Evolutionary conservation across 1,140 invertebrate species (phyloP), one percentile per base, ranked within the genome.

Genomic region (Drosophila ironensis): DNA sequence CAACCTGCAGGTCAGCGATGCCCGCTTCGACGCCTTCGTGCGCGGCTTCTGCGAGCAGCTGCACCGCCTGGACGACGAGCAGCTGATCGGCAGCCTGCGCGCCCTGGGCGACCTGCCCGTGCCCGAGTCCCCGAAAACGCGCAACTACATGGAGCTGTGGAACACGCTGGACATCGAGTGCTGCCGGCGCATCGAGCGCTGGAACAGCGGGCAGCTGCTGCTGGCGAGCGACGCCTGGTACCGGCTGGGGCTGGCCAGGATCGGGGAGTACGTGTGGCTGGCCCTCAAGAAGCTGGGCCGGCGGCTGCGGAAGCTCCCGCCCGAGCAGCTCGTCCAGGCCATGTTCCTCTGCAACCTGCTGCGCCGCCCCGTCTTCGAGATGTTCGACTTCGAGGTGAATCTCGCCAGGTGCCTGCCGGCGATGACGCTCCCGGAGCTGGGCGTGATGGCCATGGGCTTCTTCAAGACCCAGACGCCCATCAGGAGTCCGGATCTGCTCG

Each of bases 401-500:
- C 50, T 93, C 1, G 75, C 90, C 14, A 67, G 90, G 6, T 81
- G 86, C 48, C 46, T 92, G 3, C 45, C 91, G 7, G 68, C 91
- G 3, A 90, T 93, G 68, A 89, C 73, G 1, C 50, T 91, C 0
- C 88, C 92, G 47, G 93, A 94, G 80, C 27, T 94, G 14, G 92
- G 90, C 8, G 89, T 94, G 5, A 78, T 93, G 46, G 89, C 91
- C 9, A 91, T 94, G 88, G 92, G 92, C 0, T 94, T 93, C 72
- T 93, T 93, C 53, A 93, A 94, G 88, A 92, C 91, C 1, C 88
- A 93, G 60, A 92, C 88, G 0, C 89, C 53, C n/a, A 91, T 94
- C n/a, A 88, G 78, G 52, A 90, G 91, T 76, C 19, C 66, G 0
- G 28, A 72, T 0, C 71, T 94, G 11, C 3, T 92, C 1, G 6